These are phyloP conservation scores for Patella caerulea DNA, from an alignment of 2,888 invertebrate species.

Conservation along the genomic window DNA sequence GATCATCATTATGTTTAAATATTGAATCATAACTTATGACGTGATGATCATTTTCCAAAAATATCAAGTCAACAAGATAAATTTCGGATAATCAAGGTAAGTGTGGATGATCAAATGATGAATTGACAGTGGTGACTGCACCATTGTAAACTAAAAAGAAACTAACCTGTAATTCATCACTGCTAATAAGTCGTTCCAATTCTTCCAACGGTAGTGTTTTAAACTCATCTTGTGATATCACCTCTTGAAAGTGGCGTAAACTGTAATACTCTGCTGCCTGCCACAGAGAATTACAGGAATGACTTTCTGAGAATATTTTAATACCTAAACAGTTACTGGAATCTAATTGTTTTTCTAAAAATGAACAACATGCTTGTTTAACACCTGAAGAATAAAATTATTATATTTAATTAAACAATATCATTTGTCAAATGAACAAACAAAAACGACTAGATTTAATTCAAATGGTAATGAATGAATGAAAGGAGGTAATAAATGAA, in stretches of 20 bases:
- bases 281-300: slow-evolving; percentile 60
- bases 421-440: too few species aligned
- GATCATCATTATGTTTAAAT: too few species aligned
- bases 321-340: slow-evolving; percentile 70
- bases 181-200: slow-evolving; percentile 61
- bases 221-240: slow-evolving; percentile 66
- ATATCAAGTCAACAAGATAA: too few species aligned
- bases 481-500: too few species aligned
- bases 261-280: slow-evolving; percentile 63
- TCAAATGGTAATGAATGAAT: too few species aligned
- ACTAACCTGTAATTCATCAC: slow-evolving; percentile 69
- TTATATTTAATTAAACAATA: background rate
- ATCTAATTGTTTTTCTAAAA: slow-evolving; percentile 69
- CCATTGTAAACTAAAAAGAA: too few species aligned
- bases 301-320: slow-evolving; percentile 70
- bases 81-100: too few species aligned
- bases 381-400: slow-evolving; percentile 55
- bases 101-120: too few species aligned
- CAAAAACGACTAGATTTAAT: too few species aligned
- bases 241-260: slow-evolving; percentile 64
- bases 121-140: too few species aligned
- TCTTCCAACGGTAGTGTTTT: slow-evolving; percentile 60
- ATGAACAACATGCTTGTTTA: slow-evolving; percentile 69
- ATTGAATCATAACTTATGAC: too few species aligned
- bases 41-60: too few species aligned